Evolutionary conservation across 1,140 invertebrate genomes (phyloP).

Genomic region (Trachymyrmex cornetzi): DNA sequence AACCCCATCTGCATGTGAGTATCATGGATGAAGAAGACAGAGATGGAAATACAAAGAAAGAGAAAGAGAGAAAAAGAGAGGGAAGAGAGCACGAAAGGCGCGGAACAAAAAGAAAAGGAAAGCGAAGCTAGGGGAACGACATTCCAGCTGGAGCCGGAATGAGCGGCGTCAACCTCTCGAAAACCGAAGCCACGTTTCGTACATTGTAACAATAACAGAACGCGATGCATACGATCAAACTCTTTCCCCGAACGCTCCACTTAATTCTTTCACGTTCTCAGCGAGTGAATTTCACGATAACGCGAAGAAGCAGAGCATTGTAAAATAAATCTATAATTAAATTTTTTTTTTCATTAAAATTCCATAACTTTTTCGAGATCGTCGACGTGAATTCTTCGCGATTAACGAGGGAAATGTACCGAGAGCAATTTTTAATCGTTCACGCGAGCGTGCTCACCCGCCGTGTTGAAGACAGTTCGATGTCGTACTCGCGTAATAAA

Average conservation of each 20-base stretch:
- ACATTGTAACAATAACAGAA: slow-evolving; percentile 52
- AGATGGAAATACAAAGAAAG: slow-evolving; percentile 36
- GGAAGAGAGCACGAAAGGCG: slow-evolving; percentile 33
- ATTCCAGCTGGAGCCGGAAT: slow-evolving; percentile 73
- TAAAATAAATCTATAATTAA: background rate
- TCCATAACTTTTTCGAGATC: background rate
- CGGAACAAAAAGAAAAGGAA: slow-evolving; percentile 71
- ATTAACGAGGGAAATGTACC: background rate
- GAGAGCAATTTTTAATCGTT: slow-evolving; percentile 28
- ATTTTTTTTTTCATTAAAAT: background rate
- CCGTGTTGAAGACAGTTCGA: slow-evolving; percentile 13
- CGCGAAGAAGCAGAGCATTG: background rate
- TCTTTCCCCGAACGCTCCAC: background rate
- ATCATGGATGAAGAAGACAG: slow-evolving; percentile 51
- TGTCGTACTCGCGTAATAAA: slow-evolving; percentile 55
- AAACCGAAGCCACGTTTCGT: slow-evolving; percentile 60
- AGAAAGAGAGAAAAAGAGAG: slow-evolving; percentile 27
- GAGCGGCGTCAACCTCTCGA: slow-evolving; percentile 75
- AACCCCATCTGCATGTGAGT: slow-evolving; percentile 83
- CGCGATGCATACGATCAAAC: background rate
- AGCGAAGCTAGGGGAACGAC: slow-evolving; percentile 76
- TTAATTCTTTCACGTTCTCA: background rate
- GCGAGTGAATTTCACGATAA: background rate
- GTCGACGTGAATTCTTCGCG: background rate
- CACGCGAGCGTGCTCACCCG: background rate